Base-by-base conservation (phyloP, 2,888 invertebrate species). In the Monochamus alternatus region DNA sequence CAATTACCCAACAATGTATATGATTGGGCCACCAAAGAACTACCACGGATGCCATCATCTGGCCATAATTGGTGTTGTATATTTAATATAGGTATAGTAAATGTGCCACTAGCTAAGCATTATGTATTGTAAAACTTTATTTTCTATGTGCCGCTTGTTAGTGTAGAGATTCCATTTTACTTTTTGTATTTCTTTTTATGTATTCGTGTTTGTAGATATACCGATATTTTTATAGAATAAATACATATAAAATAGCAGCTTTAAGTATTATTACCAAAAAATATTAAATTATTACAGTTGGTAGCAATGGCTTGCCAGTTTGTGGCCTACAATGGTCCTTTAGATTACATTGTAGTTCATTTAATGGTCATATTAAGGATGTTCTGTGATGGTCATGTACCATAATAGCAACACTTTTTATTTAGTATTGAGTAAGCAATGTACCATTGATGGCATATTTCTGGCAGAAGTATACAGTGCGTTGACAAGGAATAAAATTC, bases 401-500 rank as follows among this genome's bases (percentile, higher is more conserved):
- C 58, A 22, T n/a, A 58, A 30, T 22, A 58, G n/a, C 14, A 58
- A 58, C 58, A 58, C 14, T 22, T 58, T 58, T 58, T 58, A 47
- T 58, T 58, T 3, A 58, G 58, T 58, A 58, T 14, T 58, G 8
- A 58, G 1, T 30, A 58, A 58, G 58, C 58, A 58, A 58, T 58
- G 58, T 58, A 12, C 58, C 58, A 58, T 58, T 58, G 58, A 58
- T 58, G 58, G 58, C 58, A 58, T 58, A 58, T 58, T 58, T 58
- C 58, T 58, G 14, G 30, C 58, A 58, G 58, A 12, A 14, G 58
- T 58, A 58, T 58, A 58, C 3, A 14, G 30, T 58, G 58, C 7
- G 58, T 58, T 58, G 58, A 58, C 30, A 8, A 58, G 30, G 58
- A 58, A 58, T 58, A 12, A 58, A 58, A 58, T 58, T 14, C 14